phyloP scores from a whole-genome alignment of 1,140 invertebrate species.

The Brachionus paranguensis region DNA sequence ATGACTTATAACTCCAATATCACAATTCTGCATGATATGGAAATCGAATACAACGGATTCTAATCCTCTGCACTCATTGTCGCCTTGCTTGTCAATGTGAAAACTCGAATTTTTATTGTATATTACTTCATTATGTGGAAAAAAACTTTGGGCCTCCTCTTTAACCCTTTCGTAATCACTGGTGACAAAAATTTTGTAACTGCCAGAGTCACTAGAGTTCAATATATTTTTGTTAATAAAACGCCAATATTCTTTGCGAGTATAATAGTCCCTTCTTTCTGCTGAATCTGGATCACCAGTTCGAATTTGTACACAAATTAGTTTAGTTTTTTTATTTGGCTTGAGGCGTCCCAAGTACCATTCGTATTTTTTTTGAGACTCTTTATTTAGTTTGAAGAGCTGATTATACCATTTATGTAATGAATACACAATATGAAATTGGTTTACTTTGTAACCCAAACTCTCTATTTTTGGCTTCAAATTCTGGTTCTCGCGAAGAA shows the following conservation, averaged over 20 bases:
- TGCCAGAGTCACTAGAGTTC: neutral
- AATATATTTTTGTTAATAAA: neutral
- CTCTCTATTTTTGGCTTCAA: neutral
- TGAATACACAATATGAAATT: neutral
- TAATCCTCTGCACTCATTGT: neutral
- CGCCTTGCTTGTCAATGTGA: neutral
- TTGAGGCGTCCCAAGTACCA: neutral
- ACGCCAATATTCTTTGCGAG: neutral
- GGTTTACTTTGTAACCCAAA: neutral
- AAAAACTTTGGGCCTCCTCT: neutral
- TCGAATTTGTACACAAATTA: slow-evolving; percentile 9
- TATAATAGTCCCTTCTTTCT: neutral
- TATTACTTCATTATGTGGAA: neutral
- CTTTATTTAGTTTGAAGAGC: neutral
- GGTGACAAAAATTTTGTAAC: slow-evolving; percentile 14
- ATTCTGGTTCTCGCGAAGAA: neutral
- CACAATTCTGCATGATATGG: slow-evolving; percentile 19
- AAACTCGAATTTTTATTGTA: neutral
- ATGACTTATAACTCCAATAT: neutral
- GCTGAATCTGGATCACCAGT: neutral
- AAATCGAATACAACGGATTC: neutral
- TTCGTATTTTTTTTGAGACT: neutral
- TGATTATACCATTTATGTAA: slow-evolving; percentile 9
- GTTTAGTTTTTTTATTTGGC: neutral
- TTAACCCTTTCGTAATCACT: neutral